A percentile compares a stretch with the other conserved stretches of the same genome.
Evolutionary conservation across 2,888 invertebrate genomes (phyloP).

Genomic region (Alloscopus bannaensis): DNA sequence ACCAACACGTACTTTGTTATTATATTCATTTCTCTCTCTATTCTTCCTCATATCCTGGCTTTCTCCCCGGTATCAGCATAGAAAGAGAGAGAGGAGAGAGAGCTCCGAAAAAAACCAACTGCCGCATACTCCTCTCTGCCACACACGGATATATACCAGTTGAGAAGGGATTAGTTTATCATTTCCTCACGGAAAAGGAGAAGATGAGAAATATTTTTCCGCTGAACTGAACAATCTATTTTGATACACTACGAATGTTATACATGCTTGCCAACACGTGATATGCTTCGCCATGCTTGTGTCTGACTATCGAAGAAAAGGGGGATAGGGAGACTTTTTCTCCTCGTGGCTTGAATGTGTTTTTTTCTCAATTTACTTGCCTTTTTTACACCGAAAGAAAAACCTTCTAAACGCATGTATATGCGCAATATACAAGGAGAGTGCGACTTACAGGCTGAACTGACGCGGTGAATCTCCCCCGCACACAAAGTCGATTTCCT

Average conservation of each 20-base stretch:
- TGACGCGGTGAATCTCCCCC: too few relatives aligned
- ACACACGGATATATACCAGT: constrained; percentile 26
- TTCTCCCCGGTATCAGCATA: constrained; percentile 19
- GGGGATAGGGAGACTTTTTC: not conserved
- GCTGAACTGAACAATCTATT: constrained; percentile 58
- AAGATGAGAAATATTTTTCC: constrained; percentile 63
- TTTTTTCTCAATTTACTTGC: constrained; percentile 6
- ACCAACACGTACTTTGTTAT: constrained; percentile 53
- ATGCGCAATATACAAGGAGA: not conserved
- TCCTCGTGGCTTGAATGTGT: not conserved
- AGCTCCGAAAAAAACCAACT: too few relatives aligned
- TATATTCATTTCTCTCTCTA: constrained; percentile 47
- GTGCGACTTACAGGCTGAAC: not conserved
- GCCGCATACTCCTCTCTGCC: too few relatives aligned
- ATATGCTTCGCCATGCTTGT: constrained; percentile 5
- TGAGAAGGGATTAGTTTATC: constrained; percentile 61
- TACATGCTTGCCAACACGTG: constrained; percentile 30
- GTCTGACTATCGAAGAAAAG: constrained; percentile 9
- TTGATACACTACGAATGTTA: constrained; percentile 37
- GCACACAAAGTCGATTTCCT: too few relatives aligned
- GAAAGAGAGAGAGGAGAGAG: constrained; percentile 2
- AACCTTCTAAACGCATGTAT: not conserved
- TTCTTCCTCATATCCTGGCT: constrained; percentile 33
- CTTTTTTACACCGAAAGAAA: too few relatives aligned
- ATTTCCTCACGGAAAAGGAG: constrained; percentile 60